Evolutionary conservation across 2,888 invertebrate species (phyloP).

Genomic region (Empis stercorea): DNA sequence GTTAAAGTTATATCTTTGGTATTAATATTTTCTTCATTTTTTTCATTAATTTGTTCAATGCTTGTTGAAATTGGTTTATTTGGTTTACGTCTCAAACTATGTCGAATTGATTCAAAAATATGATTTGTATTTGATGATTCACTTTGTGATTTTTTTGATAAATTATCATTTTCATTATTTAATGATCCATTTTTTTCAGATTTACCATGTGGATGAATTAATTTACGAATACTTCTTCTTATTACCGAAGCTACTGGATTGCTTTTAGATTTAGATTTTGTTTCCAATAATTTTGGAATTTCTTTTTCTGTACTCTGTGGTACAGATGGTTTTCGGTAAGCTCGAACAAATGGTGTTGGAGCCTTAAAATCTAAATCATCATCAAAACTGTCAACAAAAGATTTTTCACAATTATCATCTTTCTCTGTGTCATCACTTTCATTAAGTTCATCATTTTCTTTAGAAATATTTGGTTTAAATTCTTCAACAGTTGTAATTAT

Average conservation of each 20-base stretch:
- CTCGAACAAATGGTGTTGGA: constrained; percentile 30
- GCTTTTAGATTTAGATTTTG: constrained; percentile 11
- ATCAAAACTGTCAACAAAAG: neutral
- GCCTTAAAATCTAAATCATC: constrained; percentile 22
- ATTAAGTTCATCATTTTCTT: neutral
- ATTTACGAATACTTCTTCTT: constrained; percentile 30
- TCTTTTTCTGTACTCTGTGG: too few relatives aligned
- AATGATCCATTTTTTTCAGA: neutral
- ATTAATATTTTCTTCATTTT: constrained; percentile 27
- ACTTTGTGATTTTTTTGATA: constrained; percentile 3
- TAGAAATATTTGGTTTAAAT: neutral
- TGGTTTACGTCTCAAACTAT: constrained; percentile 28
- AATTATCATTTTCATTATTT: neutral
- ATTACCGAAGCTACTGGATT: constrained; percentile 17
- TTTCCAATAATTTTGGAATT: constrained; percentile 1
- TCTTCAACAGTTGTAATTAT: neutral
- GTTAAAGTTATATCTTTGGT: constrained; percentile 9
- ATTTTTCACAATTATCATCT: neutral
- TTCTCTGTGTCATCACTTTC: neutral
- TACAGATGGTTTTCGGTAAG: constrained; percentile 22
- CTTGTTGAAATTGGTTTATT: constrained; percentile 10
- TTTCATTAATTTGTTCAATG: neutral
- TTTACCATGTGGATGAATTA: constrained; percentile 22
- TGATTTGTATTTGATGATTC: constrained; percentile 6
- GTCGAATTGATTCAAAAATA: constrained; percentile 22